Conservation (phyloP, 2,888 invertebrate genomes). For the Spilosoma lubricipeda region DNA sequence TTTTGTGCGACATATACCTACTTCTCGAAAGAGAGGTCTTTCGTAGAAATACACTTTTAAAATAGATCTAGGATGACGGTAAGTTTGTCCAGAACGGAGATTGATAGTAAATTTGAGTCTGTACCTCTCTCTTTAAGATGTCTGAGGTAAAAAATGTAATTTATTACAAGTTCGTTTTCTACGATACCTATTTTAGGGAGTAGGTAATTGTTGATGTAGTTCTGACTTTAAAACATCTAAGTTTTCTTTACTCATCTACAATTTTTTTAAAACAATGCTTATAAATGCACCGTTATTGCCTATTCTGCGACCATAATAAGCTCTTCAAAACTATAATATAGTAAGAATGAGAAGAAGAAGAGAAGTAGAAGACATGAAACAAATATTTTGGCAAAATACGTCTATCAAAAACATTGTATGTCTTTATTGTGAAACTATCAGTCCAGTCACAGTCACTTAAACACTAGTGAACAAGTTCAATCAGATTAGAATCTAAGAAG, state of each 20-base stretch:
- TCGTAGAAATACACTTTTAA: not conserved
- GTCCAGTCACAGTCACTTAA: not conserved
- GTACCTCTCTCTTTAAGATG: not conserved
- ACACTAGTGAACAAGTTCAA: conserved; percentile 16
- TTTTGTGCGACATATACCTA: not conserved
- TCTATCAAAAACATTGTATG: not conserved
- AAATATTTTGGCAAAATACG: not conserved
- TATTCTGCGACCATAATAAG: not conserved
- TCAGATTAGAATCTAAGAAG: conserved; percentile 8
- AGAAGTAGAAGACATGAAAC: no score
- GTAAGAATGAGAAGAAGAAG: no score
- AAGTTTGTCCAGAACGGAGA: not conserved
- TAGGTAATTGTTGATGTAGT: not conserved
- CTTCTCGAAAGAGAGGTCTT: not conserved
- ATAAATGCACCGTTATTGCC: not conserved
- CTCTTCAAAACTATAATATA: no score
- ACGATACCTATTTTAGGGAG: not conserved
- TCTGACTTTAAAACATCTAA: not conserved
- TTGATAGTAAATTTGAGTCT: not conserved
- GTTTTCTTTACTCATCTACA: not conserved
- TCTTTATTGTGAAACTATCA: conserved; percentile 4
- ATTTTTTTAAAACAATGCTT: not conserved
- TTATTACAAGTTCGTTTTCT: not conserved
- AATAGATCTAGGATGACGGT: not conserved
- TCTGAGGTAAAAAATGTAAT: not conserved